Evolutionary conservation across 2,113 vertebrate genomes (phyloP), one percentile per base, ranked within the genome.

Genomic region (Ageneiosus marmoratus): DNA sequence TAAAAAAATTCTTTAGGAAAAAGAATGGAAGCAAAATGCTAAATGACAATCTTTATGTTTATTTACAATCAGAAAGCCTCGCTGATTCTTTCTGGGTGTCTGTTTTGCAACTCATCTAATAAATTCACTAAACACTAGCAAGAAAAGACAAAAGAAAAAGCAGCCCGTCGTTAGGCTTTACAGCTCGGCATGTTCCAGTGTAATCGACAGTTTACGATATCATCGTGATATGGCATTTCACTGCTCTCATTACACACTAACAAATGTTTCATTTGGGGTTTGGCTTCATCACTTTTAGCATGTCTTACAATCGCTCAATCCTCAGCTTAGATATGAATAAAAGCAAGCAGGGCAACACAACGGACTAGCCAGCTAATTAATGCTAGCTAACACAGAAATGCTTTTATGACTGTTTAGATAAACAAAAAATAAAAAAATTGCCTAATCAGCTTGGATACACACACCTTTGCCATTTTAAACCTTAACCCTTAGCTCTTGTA

Each of bases 51-150:
- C 88, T 79, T 77, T 89, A 83, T 79, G 89, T 90, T 76, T 92
- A 93, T 93, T 90, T 93, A 92, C 91, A 94, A 93, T 94, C 93
- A 92, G 87, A 91, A 90, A 89, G 24, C 51, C 15, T 77, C 13
- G 12, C 58, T 22, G 62, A 29, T 55, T 77, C 82, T 78, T 78
- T 22, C 51, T 15, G 75, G 10, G 48, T 46, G 22, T 53, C 29
- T 50, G 44, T 22, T 56, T n/a, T 4, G 48, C 78, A 69, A 80
- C 29, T 53, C 20, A 3, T 50, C 79, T 80, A 69, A 69, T 69
- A 67, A 53, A 80, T 51, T n/a, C 29, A 69, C 22, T 69, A 69
- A 69, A 69, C 32, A 55, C 44, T 32, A 69, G 62, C 78, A 51
- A 69, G 8, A 69, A 69, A 55, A n/a, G 0, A 0, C 0, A 69